A percentile compares a stretch with the other conserved stretches of the same genome.
phyloP scores from a whole-genome alignment of 2,797 vertebrate genomes.

The Mormyrus hasselquistii region DNA sequence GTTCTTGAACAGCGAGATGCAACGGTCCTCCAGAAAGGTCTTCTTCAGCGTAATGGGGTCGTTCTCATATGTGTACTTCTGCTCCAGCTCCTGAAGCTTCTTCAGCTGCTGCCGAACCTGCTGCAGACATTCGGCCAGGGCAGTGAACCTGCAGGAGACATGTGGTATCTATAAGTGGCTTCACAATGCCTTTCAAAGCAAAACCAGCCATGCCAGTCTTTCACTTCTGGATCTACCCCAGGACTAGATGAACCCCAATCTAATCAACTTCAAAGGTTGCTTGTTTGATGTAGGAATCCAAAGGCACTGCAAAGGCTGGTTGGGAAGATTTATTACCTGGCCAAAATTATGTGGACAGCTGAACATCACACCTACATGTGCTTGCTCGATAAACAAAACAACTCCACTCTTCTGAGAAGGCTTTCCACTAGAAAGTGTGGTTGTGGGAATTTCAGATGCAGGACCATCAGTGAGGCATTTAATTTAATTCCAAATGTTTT shows the following conservation, averaged over 20 bases:
- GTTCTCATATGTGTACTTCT: constrained; percentile 60
- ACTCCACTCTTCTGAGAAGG: background rate
- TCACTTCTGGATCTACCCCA: background rate
- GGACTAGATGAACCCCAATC: background rate
- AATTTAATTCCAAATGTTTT: background rate
- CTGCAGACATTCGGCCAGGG: constrained; percentile 72
- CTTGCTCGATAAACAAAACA: background rate
- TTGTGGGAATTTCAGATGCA: background rate
- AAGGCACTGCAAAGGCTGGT: background rate
- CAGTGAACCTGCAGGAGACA: constrained; percentile 65
- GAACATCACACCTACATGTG: background rate
- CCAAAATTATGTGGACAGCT: background rate
- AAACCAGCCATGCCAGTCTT: background rate
- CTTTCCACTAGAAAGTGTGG: background rate
- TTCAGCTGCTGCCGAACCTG: constrained; percentile 78
- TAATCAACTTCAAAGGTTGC: background rate
- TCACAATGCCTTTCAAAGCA: background rate
- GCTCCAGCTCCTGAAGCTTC: constrained; percentile 75
- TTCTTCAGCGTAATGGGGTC: constrained; percentile 63
- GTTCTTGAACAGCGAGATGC: constrained; percentile 59
- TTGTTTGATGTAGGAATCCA: background rate
- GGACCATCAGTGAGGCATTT: background rate
- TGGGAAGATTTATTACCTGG: background rate
- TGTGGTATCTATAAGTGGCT: background rate
- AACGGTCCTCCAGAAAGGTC: constrained; percentile 55